These are phyloP conservation scores for Taenioides sp. DNA, from an alignment of 2,797 vertebrate genomes.

Conservation along the genomic window DNA sequence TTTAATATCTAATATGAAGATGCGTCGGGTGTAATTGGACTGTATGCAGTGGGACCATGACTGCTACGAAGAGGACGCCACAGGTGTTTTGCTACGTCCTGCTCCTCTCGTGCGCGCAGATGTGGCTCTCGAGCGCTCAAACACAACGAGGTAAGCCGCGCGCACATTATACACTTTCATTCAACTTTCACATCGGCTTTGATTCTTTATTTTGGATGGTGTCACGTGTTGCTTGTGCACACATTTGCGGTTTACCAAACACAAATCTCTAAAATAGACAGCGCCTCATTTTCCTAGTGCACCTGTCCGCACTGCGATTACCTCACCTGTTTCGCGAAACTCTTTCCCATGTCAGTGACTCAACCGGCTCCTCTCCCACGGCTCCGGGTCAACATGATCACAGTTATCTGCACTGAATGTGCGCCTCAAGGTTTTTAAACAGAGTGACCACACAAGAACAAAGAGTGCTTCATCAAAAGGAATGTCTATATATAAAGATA, in stretches of 20 bases:
- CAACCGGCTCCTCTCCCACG: slow-evolving; percentile 60
- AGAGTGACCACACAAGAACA: slow-evolving; percentile 8
- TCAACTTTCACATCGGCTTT: not conserved
- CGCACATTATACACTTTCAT: slow-evolving; percentile 6
- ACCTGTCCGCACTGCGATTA: slow-evolving; percentile 43
- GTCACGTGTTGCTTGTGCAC: not conserved
- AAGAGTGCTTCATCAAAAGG: not conserved
- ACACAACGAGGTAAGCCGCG: slow-evolving; percentile 63
- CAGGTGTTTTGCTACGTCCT: slow-evolving; percentile 61
- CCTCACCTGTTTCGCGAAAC: slow-evolving; percentile 62
- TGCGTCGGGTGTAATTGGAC: slow-evolving; percentile 17
- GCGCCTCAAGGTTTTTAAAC: slow-evolving; percentile 49
- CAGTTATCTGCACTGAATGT: slow-evolving; percentile 47
- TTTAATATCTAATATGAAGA: slow-evolving; percentile 1
- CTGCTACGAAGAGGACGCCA: slow-evolving; percentile 31
- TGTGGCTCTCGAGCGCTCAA: slow-evolving; percentile 52
- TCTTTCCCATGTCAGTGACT: slow-evolving; percentile 59
- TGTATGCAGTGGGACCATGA: slow-evolving; percentile 44
- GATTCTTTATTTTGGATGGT: not conserved
- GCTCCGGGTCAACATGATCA: slow-evolving; percentile 28
- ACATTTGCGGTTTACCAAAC: not conserved
- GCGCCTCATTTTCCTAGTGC: slow-evolving; percentile 9
- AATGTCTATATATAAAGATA: not conserved
- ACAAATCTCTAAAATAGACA: slow-evolving; percentile 6
- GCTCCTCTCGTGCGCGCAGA: slow-evolving; percentile 57